Evolutionary conservation across 2,113 vertebrate species (phyloP).

Genomic region (Ophiodon elongatus): DNA sequence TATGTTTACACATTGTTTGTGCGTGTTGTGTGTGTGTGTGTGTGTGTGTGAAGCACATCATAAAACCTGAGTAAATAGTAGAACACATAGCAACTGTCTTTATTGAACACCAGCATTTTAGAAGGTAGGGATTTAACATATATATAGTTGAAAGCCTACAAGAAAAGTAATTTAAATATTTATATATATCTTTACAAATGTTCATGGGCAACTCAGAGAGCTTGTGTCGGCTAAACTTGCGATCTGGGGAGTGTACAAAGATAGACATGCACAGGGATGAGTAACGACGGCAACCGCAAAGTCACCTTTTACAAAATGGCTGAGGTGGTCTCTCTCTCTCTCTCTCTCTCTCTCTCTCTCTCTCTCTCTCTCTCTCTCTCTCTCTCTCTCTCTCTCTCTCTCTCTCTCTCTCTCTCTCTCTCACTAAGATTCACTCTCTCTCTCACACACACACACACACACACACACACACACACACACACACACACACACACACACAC

Average conservation of each 20-base stretch:
- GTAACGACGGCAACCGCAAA: slow-evolving; percentile 73
- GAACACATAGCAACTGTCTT: slow-evolving; percentile 87
- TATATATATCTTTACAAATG: slow-evolving; percentile 89
- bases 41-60: slow-evolving; percentile 24
- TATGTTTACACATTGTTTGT: slow-evolving; percentile 8
- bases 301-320: slow-evolving; percentile 83
- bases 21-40: slow-evolving; percentile 15
- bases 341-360: slow-evolving; percentile 32
- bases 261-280: slow-evolving; percentile 86
- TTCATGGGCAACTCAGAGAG: slow-evolving; percentile 76
- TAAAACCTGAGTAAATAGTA: slow-evolving; percentile 74
- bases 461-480: slow-evolving; percentile 18
- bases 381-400: slow-evolving; percentile 31
- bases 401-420: slow-evolving; percentile 22
- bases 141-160: slow-evolving; percentile 86
- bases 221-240: slow-evolving; percentile 75
- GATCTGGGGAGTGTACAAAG: slow-evolving; percentile 82
- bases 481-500: slow-evolving; percentile 23
- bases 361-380: slow-evolving; percentile 9
- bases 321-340: slow-evolving; percentile 67
- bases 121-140: slow-evolving; percentile 85
- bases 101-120: slow-evolving; percentile 86
- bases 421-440: neutral
- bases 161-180: slow-evolving; percentile 89
- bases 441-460: slow-evolving; percentile 21